Evolutionary conservation across 2,113 vertebrate species (phyloP).

Genomic region (Cisticola juncidis): DNA sequence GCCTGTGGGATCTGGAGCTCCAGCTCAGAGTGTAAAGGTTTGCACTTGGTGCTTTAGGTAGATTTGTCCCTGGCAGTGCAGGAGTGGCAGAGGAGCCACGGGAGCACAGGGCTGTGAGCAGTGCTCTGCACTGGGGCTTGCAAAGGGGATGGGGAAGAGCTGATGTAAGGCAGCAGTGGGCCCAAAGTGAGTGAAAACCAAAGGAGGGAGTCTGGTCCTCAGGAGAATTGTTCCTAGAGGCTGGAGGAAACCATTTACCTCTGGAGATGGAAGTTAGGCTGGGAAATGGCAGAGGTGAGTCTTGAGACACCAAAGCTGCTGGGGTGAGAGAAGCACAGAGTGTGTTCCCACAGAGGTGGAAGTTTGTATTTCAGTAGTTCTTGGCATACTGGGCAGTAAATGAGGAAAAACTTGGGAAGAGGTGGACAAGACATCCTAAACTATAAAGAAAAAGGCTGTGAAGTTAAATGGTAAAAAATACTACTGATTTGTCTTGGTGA

Average conservation of each 20-base stretch:
- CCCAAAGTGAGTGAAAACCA: neutral
- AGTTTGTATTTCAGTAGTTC: neutral
- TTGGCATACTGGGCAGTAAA: neutral
- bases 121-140: accelerated
- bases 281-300: neutral
- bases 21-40: neutral
- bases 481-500: neutral
- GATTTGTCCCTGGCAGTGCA: neutral
- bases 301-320: accelerated
- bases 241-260: neutral
- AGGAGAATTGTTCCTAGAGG: neutral
- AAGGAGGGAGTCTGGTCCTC: neutral
- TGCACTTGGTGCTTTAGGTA: accelerated
- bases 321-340: neutral
- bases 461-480: neutral
- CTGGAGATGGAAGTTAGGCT: neutral
- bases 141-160: no score
- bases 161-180: neutral
- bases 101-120: neutral
- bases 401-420: neutral
- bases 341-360: accelerated
- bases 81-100: accelerated
- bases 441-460: neutral
- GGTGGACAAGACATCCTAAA: neutral
- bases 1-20: accelerated